Evolutionary conservation across 2,113 vertebrate species (phyloP), one percentile per base, ranked within the genome.

Genomic region (Myotis davidii): DNA sequence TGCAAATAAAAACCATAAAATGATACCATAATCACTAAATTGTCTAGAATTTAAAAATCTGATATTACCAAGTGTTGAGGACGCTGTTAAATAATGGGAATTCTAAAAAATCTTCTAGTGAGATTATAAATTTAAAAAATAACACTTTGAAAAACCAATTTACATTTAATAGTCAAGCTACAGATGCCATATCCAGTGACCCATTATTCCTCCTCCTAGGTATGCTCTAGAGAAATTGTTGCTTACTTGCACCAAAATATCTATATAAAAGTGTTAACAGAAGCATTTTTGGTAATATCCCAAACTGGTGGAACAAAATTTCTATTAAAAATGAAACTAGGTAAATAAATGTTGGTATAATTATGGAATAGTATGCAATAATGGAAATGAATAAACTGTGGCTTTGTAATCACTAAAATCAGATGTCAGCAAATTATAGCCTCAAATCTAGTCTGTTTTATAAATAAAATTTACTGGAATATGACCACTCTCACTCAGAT

Each of bases 261-360:
- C n/a, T 21, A 77, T 16, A 54, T 14, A 29, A 89, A 7, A 83
- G n/a, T 81, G 2, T 50, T 32, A 65, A 48, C 6, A 65, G 45
- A 21, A 79, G 27, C 8, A 16, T 67, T 72, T 92, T 79, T 73
- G 48, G 2, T 50, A 93, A 76, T 77, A 65, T 56, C 4, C 6
- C 13, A 59, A 91, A 56, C 25, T 85, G 37, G 13, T 93, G 81
- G 72, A 67, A 91, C 32, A 52, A 94, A 88, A 91, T 61, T 17
- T 67, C 50, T 52, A 76, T 65, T 9, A 67, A 95, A 25, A 93
- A 61, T 34, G 73, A 29, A 85, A 76, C 6, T 9, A 37, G 13
- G 56, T 85, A 82, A 74, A 20, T 81, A 29, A 29, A 42, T 74
- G 54, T 61, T 90, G 64, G 10, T 21, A 37, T 48, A 79, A 83